Base-by-base conservation (phyloP, 2,888 invertebrate species). In the Rhagium mordax region DNA sequence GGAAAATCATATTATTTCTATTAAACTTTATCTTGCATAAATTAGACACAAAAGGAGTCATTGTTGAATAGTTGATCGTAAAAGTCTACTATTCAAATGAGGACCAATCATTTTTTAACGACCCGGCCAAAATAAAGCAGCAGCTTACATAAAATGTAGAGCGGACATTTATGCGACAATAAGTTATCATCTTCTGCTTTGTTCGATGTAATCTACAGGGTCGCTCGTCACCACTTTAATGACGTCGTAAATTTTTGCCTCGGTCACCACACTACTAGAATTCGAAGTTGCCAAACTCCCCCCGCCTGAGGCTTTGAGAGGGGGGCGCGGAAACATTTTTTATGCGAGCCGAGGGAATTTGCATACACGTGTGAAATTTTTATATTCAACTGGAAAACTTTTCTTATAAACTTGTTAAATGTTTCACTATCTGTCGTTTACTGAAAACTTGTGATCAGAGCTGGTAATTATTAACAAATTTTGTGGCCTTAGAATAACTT, bases 141-240 rank as follows among this genome's bases (percentile, higher is more conserved):
- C 29, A 49, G 67, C 67, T 67, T 55, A 53, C 51, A 57, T 67
- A 83, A 84, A 84, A 84, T 83, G 79, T 81, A 76, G 79, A 82
- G 75, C 74, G 81, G 83, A 84, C 85, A 79, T 85, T 85, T 85
- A 85, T 83, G 82, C 78, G 80, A 82, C 85, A 82, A 84, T 85
- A 85, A 85, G 83, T 84, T 85, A 85, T 84, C 84, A 84, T 84
- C 82, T 82, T 77, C 74, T 74, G 82, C 84, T 84, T 85, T 85
- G 85, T 85, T 80, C 82, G 78, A 75, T 15, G 80, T 80, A 82
- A 82, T 85, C 83, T 82, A 81, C 79, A 81, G 83, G 83, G 84
- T 79, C 74, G 83, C 82, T 83, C 83, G 82, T 83, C 84, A 84
- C 82, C 78, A 77, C 78, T 85, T 84, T 86, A 85, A 86, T 85